Percentiles rank a stretch among this genome's conserved stretches.
phyloP scores from a whole-genome alignment of 1,140 invertebrate species.

The Drosophila lacertosa region DNA sequence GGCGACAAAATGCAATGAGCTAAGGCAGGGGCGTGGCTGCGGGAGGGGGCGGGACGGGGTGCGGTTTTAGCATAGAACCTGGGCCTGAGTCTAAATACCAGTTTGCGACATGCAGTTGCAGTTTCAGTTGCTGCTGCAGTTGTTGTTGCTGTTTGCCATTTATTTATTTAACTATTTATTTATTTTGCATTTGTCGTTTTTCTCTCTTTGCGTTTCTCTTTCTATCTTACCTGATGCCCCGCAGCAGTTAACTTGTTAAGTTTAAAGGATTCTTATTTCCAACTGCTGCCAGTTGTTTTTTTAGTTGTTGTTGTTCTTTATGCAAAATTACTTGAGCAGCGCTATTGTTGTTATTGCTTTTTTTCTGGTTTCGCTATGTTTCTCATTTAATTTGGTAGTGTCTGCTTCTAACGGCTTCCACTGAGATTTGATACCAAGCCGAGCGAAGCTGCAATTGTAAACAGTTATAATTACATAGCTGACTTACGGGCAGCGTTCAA shows the following conservation, averaged over 20 bases:
- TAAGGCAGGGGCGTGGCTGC: not conserved
- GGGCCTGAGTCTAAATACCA: slow-evolving; percentile 36
- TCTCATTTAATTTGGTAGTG: slow-evolving; percentile 39
- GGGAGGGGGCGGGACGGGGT: slow-evolving; percentile 2
- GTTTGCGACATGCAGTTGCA: slow-evolving; percentile 41
- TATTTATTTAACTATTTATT: slow-evolving; percentile 54
- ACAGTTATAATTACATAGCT: slow-evolving; percentile 52
- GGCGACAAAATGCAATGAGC: slow-evolving; percentile 32
- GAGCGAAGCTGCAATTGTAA: slow-evolving; percentile 41
- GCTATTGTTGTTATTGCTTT: slow-evolving; percentile 1
- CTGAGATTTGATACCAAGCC: slow-evolving; percentile 37
- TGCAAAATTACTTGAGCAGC: slow-evolving; percentile 5
- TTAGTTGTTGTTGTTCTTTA: slow-evolving; percentile 8
- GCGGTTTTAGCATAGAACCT: slow-evolving; percentile 5
- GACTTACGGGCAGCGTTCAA: not conserved
- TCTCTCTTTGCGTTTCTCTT: not conserved
- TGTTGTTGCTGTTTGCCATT: slow-evolving; percentile 25
- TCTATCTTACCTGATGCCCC: not conserved
- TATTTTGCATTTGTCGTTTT: slow-evolving; percentile 50
- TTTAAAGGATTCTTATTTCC: slow-evolving; percentile 38
- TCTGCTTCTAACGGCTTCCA: slow-evolving; percentile 33
- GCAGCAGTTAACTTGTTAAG: slow-evolving; percentile 35
- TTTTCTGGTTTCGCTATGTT: not conserved
- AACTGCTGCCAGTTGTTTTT: slow-evolving; percentile 2
- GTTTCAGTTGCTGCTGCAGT: slow-evolving; percentile 7